Conservation (phyloP, 1,140 invertebrate species). For the Charaxes varanes region DNA sequence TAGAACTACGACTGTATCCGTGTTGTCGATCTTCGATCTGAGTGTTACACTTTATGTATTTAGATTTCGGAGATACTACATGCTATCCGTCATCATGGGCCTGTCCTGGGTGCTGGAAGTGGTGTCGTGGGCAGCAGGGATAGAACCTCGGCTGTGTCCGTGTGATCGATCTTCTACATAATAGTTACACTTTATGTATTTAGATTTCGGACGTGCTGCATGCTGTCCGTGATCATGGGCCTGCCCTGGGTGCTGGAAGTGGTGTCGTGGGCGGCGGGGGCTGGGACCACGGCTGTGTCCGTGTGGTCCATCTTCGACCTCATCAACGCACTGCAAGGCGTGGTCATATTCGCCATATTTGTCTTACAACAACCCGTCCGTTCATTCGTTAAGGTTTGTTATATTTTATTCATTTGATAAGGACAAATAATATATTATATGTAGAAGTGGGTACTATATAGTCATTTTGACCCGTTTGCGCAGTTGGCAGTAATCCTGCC, state of each 20-base stretch:
- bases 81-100: conserved; percentile 75
- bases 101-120: conserved; percentile 75
- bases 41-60: conserved; percentile 54
- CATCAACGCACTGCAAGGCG: conserved; percentile 70
- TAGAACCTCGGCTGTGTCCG: conserved; percentile 52
- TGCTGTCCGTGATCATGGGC: conserved; percentile 75
- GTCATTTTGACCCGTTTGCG: too few species aligned
- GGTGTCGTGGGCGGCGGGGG: conserved; percentile 69
- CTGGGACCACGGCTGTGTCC: conserved; percentile 53
- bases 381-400: conserved; percentile 50
- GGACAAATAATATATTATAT: too few species aligned
- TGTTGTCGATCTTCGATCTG: conserved; percentile 73
- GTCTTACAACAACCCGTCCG: conserved; percentile 73
- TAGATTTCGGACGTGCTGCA: conserved; percentile 72
- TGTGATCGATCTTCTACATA: conserved; percentile 74
- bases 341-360: conserved; percentile 75
- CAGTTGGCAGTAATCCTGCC: too few species aligned
- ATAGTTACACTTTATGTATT: neutral
- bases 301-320: conserved; percentile 74
- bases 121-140: conserved; percentile 69
- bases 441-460: too few species aligned
- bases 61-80: conserved; percentile 71
- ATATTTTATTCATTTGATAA: too few species aligned
- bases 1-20: conserved; percentile 52
- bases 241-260: conserved; percentile 75